Evolutionary conservation across 2,113 vertebrate genomes (phyloP).

Genomic region (Zosterops japonicus): DNA sequence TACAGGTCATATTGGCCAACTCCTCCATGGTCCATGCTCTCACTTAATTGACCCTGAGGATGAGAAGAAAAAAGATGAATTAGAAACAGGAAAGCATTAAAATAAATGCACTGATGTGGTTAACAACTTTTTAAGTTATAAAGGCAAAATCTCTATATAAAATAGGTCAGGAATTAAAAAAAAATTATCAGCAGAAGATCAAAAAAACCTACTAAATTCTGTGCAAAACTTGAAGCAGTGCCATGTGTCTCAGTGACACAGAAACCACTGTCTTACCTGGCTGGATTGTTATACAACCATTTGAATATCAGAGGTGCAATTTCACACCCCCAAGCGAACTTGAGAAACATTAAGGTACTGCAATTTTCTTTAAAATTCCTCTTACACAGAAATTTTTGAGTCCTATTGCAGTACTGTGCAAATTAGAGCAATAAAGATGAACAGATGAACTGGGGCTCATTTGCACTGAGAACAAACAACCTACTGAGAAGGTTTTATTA

Average conservation of each 20-base stretch:
- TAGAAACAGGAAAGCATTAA: background rate
- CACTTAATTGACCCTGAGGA: slow-evolving; percentile 85
- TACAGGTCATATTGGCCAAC: slow-evolving; percentile 92
- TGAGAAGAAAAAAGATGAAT: slow-evolving; percentile 52
- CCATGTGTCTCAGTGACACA: background rate
- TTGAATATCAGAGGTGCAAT: background rate
- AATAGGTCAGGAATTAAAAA: background rate
- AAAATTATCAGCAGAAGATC: background rate
- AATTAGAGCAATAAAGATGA: background rate
- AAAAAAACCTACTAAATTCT: background rate
- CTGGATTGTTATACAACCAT: background rate
- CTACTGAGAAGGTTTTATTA: background rate
- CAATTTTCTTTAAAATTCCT: background rate
- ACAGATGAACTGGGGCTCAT: background rate
- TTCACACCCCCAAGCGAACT: background rate
- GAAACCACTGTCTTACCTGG: background rate
- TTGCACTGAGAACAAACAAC: background rate
- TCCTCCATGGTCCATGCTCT: slow-evolving; percentile 96
- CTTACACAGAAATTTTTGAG: background rate
- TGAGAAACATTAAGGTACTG: background rate
- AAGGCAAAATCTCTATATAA: background rate
- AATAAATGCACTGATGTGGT: background rate
- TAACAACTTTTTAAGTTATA: background rate
- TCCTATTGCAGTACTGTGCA: background rate
- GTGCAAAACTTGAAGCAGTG: background rate